Evolutionary conservation across 1,140 invertebrate species (phyloP).

Genomic region (Calephelis virginiensis): DNA sequence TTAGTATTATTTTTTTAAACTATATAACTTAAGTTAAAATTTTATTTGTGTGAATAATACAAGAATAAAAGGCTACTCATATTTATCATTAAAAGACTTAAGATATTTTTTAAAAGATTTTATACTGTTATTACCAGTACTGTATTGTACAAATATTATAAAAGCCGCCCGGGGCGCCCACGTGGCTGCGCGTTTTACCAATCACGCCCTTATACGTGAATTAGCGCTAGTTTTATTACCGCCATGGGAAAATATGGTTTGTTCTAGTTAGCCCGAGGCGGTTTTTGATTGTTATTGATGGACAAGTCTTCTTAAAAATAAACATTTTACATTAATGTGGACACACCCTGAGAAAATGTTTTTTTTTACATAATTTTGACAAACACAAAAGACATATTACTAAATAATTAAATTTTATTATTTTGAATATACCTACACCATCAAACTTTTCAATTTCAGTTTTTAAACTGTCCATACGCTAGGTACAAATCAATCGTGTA

Average conservation of each 20-base stretch:
- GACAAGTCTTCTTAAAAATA: background rate
- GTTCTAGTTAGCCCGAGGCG: background rate
- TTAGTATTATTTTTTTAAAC: no score
- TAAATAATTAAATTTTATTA: no score
- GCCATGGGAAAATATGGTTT: background rate
- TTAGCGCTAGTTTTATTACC: conserved; percentile 12
- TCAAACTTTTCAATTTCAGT: no score
- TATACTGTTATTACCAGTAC: conserved; percentile 3
- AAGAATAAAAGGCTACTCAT: background rate
- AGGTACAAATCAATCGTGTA: no score
- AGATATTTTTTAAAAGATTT: background rate
- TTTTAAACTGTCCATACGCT: no score
- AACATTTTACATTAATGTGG: background rate
- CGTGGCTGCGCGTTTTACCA: background rate
- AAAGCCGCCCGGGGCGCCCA: conserved; percentile 3
- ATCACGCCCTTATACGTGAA: conserved; percentile 2
- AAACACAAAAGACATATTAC: no score
- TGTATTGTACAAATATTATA: background rate
- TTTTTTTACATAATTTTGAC: background rate
- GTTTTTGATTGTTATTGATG: background rate
- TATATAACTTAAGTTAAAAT: no score
- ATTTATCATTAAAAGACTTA: background rate
- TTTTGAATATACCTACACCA: no score
- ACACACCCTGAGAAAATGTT: background rate
- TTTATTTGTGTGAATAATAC: background rate